Base-by-base conservation (phyloP, 2,113 vertebrate genomes). In the Guaruba guarouba region DNA sequence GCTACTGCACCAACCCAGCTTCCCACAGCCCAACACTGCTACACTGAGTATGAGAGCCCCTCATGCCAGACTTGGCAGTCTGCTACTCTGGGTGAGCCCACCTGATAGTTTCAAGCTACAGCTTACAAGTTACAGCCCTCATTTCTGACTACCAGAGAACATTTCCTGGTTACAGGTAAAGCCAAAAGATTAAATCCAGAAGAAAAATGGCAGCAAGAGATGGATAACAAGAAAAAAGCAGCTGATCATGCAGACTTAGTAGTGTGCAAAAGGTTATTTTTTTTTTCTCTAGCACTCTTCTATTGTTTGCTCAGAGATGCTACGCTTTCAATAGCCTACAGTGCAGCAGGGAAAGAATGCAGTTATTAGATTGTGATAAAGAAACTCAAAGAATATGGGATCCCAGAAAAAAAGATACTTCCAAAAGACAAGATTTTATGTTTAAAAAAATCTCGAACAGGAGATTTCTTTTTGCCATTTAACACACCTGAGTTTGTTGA, bases 381-480 rank as follows among this genome's bases (percentile, higher is more conserved):
- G 54, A 74, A 94, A 70, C 27, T 25, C 11, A 10, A 74, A 91
- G 59, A 77, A 66, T 20, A 74, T 17, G 27, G 76, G 20, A 84
- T 39, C 37, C 33, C 61, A 25, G 57, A 49, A 82, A 28, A 51
- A 52, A 76, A 62, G 12, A 31, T 10, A 11, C 10, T 59, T 76
- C 18, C 43, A 59, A 80, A 89, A 57, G 6, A 68, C 6, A 22
- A 5, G 5, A 27, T 27, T 61, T 73, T 49, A 14, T 74, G 61
- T 33, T 37, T 25, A 3, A 7, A 52, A 74, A 95, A 25, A 33
- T 68, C 59, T 91, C 37, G 44, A 13, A 44, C 49, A 77, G 33
- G 27, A 91, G 27, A 73, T 81, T 93, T 78, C 29, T 74, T 84
- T 57, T 62, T 66, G 35, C 43, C 29, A 23, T 87, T 89, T 84